Evolutionary conservation across 1,140 invertebrate species (phyloP).

Genomic region (Daktulosphaira vitifoliae): DNA sequence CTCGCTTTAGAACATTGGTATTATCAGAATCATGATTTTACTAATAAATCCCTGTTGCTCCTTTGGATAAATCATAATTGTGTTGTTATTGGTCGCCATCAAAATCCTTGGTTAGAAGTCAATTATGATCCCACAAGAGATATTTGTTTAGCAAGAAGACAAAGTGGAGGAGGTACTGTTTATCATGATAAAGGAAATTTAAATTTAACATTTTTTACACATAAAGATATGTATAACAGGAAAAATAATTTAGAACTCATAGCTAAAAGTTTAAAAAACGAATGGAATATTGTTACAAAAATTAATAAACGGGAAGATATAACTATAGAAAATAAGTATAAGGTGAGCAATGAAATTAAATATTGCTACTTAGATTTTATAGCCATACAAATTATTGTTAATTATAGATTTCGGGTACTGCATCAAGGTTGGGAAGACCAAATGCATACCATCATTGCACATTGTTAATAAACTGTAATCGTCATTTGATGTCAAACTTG

Average conservation of each 20-base stretch:
- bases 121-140: conserved; percentile 55
- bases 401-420: conserved; percentile 76
- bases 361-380: neutral
- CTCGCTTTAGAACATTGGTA: conserved; percentile 92
- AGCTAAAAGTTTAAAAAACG: conserved; percentile 62
- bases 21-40: conserved; percentile 74
- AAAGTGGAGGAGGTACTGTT: conserved; percentile 93
- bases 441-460: conserved; percentile 94
- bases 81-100: conserved; percentile 91
- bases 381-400: neutral
- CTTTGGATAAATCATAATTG: conserved; percentile 87
- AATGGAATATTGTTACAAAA: conserved; percentile 64
- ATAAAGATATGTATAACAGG: conserved; percentile 66
- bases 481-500: conserved; percentile 55
- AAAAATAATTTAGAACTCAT: conserved; percentile 79
- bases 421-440: conserved; percentile 73
- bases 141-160: conserved; percentile 66
- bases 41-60: conserved; percentile 70
- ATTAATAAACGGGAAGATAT: conserved; percentile 77
- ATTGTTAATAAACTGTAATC: conserved; percentile 74
- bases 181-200: conserved; percentile 92
- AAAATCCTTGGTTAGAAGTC: conserved; percentile 92
- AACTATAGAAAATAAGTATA: conserved; percentile 65
- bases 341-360: conserved; percentile 50
- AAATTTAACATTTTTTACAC: conserved; percentile 83